Evolutionary conservation across 2,797 vertebrate genomes (phyloP), one percentile per base, ranked within the genome.

Genomic region (Holocentrus rufus): DNA sequence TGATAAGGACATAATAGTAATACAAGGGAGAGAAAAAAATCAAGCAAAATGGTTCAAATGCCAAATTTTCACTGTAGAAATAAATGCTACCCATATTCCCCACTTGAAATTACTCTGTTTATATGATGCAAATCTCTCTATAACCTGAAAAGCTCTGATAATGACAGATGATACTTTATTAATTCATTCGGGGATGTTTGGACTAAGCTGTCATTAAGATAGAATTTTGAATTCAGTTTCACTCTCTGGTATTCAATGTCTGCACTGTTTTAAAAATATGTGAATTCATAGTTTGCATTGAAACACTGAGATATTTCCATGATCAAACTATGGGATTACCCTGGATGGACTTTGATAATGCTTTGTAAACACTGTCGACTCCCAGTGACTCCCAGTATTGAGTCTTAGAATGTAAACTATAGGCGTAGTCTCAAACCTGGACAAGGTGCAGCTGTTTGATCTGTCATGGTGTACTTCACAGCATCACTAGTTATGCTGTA

Each of bases 331-430:
- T 59, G 64, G 64, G 70, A 82, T 77, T 61, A 82, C 55, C 69
- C 58, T 46, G 6, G 78, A 69, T 79, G 65, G 82, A 79, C 75
- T 74, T 15, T 47, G 59, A 23, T 77, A 86, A 87, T 52, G 22
- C 83, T 90, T 1, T 80, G 89, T 69, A 90, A 91, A 91, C 81
- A 92, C 65, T 74, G 72, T 39, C 65, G 44, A 83, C 85, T 87
- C 81, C 75, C 82, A 72, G 46, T 54, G 73, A 68, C 77, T 57
- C 31, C 18, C 34, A 17, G 64, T 68, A 65, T 61, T 61, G 62
- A 66, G 67, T 64, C 63, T 53, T 63, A 64, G 69, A 90, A 62
- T 87, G 83, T 87, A 83, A 92, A 88, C 86, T 81, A 5, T 81
- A 87, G 92, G 92, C 81, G 93, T 94, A 72, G 88, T 59, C 90